phyloP scores from a whole-genome alignment of 2,113 vertebrate genomes.

The Tringa solitaria region DNA sequence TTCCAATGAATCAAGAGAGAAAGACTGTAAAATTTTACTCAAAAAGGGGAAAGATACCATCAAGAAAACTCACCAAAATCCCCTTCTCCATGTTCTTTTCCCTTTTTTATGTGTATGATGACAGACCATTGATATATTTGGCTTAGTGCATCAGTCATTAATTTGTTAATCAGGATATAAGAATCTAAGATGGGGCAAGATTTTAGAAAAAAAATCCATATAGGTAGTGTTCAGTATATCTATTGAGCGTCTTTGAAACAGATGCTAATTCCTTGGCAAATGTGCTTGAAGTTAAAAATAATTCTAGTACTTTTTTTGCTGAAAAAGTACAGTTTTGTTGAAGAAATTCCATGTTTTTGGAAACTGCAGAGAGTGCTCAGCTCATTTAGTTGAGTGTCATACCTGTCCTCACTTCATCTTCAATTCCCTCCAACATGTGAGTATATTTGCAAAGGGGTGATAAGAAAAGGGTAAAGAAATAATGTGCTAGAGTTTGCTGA shows the following conservation, averaged over 20 bases:
- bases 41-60: background rate
- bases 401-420: background rate
- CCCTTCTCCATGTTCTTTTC: background rate
- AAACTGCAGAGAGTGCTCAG: background rate
- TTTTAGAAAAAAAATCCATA: background rate
- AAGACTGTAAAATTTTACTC: background rate
- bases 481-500: background rate
- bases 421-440: accelerated
- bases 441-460: background rate
- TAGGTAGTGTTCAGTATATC: background rate
- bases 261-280: background rate
- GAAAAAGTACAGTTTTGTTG: background rate
- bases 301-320: background rate
- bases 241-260: background rate
- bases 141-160: background rate
- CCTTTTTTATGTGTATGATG: background rate
- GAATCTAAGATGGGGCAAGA: background rate
- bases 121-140: background rate
- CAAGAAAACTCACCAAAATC: background rate
- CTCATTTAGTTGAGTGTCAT: background rate
- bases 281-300: background rate
- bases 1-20: background rate
- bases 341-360: background rate
- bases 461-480: background rate
- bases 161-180: background rate